Evolutionary conservation across 2,888 invertebrate genomes (phyloP).

Genomic region (Synergus japonicus): DNA sequence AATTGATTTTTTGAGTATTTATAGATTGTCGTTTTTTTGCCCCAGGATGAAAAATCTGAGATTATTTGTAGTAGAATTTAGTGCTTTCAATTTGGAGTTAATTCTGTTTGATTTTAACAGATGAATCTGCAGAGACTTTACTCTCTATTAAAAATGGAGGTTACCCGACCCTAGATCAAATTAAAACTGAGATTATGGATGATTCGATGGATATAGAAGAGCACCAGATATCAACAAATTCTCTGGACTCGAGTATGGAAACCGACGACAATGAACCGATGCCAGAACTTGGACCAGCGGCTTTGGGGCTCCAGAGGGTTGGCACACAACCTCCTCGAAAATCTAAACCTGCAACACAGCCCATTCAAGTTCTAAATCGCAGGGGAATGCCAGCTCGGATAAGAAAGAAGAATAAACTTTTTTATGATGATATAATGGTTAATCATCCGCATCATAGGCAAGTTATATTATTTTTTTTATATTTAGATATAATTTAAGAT

Average conservation of each 20-base stretch:
- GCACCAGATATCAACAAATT: conserved; percentile 69
- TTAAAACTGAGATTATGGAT: conserved; percentile 66
- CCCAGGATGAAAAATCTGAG: no score
- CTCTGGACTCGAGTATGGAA: conserved; percentile 76
- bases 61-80: no score
- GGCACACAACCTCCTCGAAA: conserved; percentile 87
- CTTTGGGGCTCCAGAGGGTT: conserved; percentile 88
- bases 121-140: conserved; percentile 80
- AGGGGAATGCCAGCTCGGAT: conserved; percentile 94
- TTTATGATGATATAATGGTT: conserved; percentile 93
- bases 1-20: background rate
- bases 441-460: conserved; percentile 87
- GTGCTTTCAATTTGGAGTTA: no score
- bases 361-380: conserved; percentile 89
- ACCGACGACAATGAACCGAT: conserved; percentile 83
- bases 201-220: conserved; percentile 81
- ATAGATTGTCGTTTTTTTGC: no score
- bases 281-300: conserved; percentile 87
- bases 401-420: conserved; percentile 91
- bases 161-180: conserved; percentile 70
- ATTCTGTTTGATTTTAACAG: conserved; percentile 68
- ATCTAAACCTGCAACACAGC: conserved; percentile 84
- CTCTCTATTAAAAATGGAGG: conserved; percentile 81
- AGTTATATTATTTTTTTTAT: conserved; percentile 17
- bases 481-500: background rate